Percentiles rank a stretch among this genome's conserved stretches.
phyloP scores from a whole-genome alignment of 2,888 invertebrate genomes.

The Embidobia sp. region DNA sequence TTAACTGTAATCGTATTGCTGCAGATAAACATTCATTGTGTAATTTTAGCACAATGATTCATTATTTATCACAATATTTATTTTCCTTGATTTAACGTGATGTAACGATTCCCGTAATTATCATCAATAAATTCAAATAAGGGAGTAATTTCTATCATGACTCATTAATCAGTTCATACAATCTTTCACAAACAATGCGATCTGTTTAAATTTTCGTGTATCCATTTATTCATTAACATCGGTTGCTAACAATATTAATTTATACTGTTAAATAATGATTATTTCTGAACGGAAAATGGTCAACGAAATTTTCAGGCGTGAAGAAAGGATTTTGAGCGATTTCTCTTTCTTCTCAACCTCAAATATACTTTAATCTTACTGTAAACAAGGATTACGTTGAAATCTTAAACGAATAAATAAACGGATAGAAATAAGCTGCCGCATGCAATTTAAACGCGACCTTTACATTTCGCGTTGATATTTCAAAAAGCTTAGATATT shows the following conservation, averaged over 20 bases:
- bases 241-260: slow-evolving; percentile 27
- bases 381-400: slow-evolving; percentile 6
- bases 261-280: background rate
- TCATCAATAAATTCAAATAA: slow-evolving; percentile 43
- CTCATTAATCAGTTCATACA: slow-evolving; percentile 33
- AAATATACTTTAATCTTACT: slow-evolving; percentile 4
- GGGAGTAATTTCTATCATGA: slow-evolving; percentile 12
- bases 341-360: background rate
- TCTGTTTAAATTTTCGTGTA: slow-evolving; percentile 25
- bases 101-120: slow-evolving; percentile 33
- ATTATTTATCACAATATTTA: slow-evolving; percentile 31
- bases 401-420: slow-evolving; percentile 26
- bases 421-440: slow-evolving; percentile 12
- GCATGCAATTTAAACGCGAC: slow-evolving; percentile 12
- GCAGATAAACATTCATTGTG: slow-evolving; percentile 17
- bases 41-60: slow-evolving; percentile 24
- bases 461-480: slow-evolving; percentile 17
- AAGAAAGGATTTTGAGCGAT: background rate
- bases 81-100: slow-evolving; percentile 24
- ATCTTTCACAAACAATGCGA: slow-evolving; percentile 24
- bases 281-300: too few relatives aligned
- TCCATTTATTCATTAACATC: slow-evolving; percentile 35
- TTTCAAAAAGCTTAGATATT: slow-evolving; percentile 15
- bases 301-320: background rate
- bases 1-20: background rate